Base-by-base conservation (phyloP, 2,797 vertebrate species). In the Anabacerthia variegaticeps region DNA sequence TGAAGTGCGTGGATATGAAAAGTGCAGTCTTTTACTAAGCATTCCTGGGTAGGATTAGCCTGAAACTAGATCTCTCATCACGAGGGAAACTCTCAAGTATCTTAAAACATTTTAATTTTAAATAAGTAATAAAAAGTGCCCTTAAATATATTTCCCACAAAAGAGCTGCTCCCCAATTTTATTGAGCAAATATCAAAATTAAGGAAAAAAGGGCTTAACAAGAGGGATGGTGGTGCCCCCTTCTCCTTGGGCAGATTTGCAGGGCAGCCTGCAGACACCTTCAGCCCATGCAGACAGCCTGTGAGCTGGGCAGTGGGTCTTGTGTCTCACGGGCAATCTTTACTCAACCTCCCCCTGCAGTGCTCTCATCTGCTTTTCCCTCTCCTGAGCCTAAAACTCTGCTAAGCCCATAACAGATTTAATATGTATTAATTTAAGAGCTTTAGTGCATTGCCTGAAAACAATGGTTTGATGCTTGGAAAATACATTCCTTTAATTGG, bases 401-500 rank as follows among this genome's bases (percentile, higher is more conserved):
- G 62, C 87, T 89, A 65, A 93, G 85, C 74, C 90, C 2, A 4
- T 76, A 94, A 93, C 77, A 95, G 83, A 88, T 67, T 89, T 93
- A 95, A 89, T 88, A 89, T 58, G 80, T 84, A 87, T 95, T 94
- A 92, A 92, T 93, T 89, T 91, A 86, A 85, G 26, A 81, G 69
- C 88, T 94, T 84, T 63, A 68, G 36, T 37, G 43, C 75, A 90
- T 26, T 92, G 80, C 67, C 84, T 73, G 83, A 92, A 94, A 96
- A 97, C 92, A 96, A 92, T 67, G 73, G 63, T 73, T 90, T 90
- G 92, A 88, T 79, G 84, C 74, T 87, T 71, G 88, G 88, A 92
- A 94, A 92, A 94, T 61, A 85, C 39, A 92, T 89, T 95, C 84
- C 71, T 93, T 87, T 95, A 95, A 95, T 68, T 95, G 94, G 88